Percentiles rank a stretch among this genome's conserved stretches.
Conservation (phyloP, 2,797 vertebrate genomes). For the Sebastes paucispinis region DNA sequence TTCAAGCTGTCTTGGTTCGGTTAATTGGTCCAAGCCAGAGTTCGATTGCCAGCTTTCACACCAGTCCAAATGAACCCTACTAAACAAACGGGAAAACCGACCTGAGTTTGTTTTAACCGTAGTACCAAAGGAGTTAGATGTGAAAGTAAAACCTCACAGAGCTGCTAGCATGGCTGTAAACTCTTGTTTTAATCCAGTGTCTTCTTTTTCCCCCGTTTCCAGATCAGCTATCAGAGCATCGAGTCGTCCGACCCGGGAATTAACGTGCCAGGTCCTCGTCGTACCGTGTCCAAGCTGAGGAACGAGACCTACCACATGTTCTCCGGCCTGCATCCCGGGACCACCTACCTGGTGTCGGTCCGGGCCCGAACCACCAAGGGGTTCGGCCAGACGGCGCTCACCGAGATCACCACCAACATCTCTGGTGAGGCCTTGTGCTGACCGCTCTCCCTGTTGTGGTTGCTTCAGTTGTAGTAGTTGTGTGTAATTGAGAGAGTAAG, state of each 20-base stretch:
- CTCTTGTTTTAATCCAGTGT: neutral
- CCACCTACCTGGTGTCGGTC: conserved; percentile 95
- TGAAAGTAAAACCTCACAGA: too few relatives aligned
- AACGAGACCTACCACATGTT: conserved; percentile 98
- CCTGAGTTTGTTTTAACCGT: too few relatives aligned
- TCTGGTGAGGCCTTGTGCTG: conserved; percentile 81
- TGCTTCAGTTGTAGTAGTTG: neutral
- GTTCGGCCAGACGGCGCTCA: conserved; percentile 93
- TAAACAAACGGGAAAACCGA: accelerated
- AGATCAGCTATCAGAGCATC: conserved; percentile 98
- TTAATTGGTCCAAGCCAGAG: accelerated
- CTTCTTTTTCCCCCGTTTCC: neutral
- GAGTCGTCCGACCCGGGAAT: conserved; percentile 93
- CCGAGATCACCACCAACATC: conserved; percentile 98
- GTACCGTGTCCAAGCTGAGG: conserved; percentile 92
- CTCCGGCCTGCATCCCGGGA: conserved; percentile 93
- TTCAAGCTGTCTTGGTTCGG: too few relatives aligned
- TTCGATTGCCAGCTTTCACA: too few relatives aligned
- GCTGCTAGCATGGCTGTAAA: too few relatives aligned
- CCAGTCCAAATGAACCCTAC: too few relatives aligned
- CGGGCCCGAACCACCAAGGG: conserved; percentile 92
- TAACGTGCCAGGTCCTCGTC: conserved; percentile 91
- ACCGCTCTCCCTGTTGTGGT: too few relatives aligned
- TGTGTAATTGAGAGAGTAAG: neutral
- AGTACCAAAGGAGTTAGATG: too few relatives aligned